These are phyloP conservation scores for Coluber constrictor DNA, from an alignment of 2,797 vertebrate genomes.

Conservation along the genomic window DNA sequence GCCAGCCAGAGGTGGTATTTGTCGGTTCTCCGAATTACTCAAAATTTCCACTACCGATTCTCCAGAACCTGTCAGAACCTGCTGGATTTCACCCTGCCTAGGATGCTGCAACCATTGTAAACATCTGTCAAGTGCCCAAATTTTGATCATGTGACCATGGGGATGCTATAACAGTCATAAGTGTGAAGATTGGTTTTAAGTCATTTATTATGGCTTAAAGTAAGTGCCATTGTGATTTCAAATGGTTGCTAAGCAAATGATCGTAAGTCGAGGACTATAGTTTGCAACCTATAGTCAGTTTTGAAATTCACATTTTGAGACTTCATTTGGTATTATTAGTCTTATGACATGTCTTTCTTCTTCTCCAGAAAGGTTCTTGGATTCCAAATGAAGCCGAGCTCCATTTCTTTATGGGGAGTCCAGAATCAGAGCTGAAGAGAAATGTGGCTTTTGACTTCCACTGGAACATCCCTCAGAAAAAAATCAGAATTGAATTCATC, in stretches of 20 bases:
- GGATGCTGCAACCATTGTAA: too few relatives aligned
- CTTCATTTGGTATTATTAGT: not conserved
- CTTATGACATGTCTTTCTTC: not conserved
- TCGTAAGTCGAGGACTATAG: not conserved
- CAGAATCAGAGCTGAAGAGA: constrained; percentile 77
- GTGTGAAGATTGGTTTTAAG: not conserved
- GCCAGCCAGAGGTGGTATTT: too few relatives aligned
- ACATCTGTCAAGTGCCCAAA: too few relatives aligned
- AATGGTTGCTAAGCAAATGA: not conserved
- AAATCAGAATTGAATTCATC: constrained; percentile 73
- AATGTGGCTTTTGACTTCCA: constrained; percentile 79
- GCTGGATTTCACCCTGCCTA: too few relatives aligned
- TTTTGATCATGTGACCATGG: too few relatives aligned
- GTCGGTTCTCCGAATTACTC: too few relatives aligned
- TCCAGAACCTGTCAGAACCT: too few relatives aligned
- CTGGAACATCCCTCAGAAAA: constrained; percentile 69
- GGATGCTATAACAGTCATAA: not conserved
- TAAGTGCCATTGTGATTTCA: not conserved
- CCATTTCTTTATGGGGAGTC: constrained; percentile 81
- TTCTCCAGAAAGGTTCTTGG: constrained; percentile 76
- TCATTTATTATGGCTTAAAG: not conserved
- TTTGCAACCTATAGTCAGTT: not conserved
- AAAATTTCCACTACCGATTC: too few relatives aligned
- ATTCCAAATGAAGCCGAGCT: constrained; percentile 78
- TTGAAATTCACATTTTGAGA: not conserved